A percentile compares a stretch with the other conserved stretches of the same genome.
These are phyloP conservation scores for Hirundichthys speculiger DNA, from an alignment of 2,113 vertebrate species.

Conservation along the genomic window DNA sequence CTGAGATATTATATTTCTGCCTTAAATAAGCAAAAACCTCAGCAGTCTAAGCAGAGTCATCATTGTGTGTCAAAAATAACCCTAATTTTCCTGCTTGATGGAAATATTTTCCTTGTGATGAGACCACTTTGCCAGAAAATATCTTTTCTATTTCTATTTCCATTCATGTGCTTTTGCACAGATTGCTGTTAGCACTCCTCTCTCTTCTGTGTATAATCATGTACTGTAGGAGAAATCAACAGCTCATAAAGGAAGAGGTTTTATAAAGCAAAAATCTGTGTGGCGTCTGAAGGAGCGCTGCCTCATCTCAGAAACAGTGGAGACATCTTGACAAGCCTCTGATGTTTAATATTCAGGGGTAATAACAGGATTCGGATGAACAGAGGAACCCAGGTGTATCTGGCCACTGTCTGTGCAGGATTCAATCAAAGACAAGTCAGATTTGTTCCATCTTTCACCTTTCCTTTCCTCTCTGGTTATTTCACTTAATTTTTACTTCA, in stretches of 20 bases:
- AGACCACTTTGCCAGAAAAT: background rate
- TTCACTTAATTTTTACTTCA: constrained; percentile 65
- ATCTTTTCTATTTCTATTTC: background rate
- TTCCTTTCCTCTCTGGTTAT: constrained; percentile 35
- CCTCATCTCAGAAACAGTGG: constrained; percentile 43
- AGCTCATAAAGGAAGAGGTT: background rate
- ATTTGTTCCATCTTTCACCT: constrained; percentile 48
- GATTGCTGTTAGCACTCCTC: background rate
- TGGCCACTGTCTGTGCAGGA: constrained; percentile 53
- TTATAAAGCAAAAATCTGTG: constrained; percentile 11
- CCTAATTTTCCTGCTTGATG: constrained; percentile 25
- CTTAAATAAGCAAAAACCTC: no score
- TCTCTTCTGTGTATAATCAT: constrained; percentile 10
- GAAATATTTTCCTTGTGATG: constrained; percentile 14
- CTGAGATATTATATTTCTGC: no score
- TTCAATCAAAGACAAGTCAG: constrained; percentile 69
- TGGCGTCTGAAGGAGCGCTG: constrained; percentile 30
- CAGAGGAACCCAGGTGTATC: constrained; percentile 72
- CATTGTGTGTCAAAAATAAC: constrained; percentile 2
- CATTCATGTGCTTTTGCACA: background rate
- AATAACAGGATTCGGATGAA: constrained; percentile 66
- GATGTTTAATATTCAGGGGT: constrained; percentile 67
- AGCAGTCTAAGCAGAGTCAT: no score
- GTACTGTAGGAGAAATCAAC: constrained; percentile 8
- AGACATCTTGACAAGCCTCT: constrained; percentile 53